These are phyloP conservation scores for Girardinichthys multiradiatus DNA, from an alignment of 2,113 vertebrate species.

Conservation along the genomic window DNA sequence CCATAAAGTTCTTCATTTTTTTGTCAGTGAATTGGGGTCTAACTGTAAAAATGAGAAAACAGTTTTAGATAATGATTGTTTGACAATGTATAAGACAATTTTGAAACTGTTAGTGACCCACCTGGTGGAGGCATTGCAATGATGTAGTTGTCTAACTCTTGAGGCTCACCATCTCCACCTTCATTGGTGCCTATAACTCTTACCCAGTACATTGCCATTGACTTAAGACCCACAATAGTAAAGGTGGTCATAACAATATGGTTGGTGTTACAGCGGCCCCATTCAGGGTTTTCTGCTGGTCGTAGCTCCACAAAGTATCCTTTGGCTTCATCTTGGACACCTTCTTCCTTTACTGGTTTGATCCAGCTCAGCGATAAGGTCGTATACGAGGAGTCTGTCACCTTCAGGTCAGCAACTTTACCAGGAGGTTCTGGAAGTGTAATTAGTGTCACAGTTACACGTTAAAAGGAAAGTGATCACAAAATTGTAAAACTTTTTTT, in stretches of 20 bases:
- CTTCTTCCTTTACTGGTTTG: constrained; percentile 75
- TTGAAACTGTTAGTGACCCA: constrained; percentile 57
- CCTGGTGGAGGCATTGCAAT: constrained; percentile 78
- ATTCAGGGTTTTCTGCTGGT: constrained; percentile 78
- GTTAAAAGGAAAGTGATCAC: background rate
- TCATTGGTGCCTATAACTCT: constrained; percentile 82
- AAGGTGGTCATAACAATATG: constrained; percentile 72
- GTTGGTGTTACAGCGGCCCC: constrained; percentile 83
- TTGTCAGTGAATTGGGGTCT: constrained; percentile 83
- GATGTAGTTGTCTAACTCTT: constrained; percentile 78
- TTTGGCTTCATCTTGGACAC: constrained; percentile 78
- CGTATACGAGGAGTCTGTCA: constrained; percentile 83
- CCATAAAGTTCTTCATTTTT: constrained; percentile 82
- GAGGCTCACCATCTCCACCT: constrained; percentile 79
- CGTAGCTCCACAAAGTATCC: constrained; percentile 89
- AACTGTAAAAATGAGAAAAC: constrained; percentile 74
- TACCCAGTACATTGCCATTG: constrained; percentile 83
- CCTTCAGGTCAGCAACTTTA: constrained; percentile 83
- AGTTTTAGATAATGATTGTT: background rate
- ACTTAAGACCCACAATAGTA: constrained; percentile 84
- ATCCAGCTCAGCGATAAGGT: constrained; percentile 87
- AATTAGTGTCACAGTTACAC: background rate
- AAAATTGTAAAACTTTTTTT: constrained; percentile 2
- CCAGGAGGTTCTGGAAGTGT: constrained; percentile 84
- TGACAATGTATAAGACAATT: background rate